These are phyloP conservation scores for Julus scanicus DNA, from an alignment of 2,888 invertebrate genomes.

Conservation along the genomic window DNA sequence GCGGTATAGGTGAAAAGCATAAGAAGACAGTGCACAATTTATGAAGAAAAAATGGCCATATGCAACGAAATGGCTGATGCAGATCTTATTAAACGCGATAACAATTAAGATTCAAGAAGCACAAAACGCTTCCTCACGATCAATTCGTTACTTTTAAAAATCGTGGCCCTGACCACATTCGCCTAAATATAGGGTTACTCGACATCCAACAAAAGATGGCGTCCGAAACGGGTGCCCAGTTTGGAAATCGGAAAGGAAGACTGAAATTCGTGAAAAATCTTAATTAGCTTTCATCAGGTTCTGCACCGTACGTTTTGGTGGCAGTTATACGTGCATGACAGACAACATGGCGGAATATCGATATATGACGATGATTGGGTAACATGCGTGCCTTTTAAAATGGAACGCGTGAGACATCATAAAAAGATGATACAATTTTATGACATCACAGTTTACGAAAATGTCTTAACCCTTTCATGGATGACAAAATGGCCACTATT, in stretches of 20 bases:
- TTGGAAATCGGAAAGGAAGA: not conserved
- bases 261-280: not conserved
- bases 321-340: too few species aligned
- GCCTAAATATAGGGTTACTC: slow-evolving; percentile 31
- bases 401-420: not conserved
- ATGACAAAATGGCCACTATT: too few species aligned
- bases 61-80: not conserved
- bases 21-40: not conserved
- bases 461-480: too few species aligned
- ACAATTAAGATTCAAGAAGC: slow-evolving; percentile 32
- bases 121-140: slow-evolving; percentile 44
- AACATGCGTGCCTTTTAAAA: too few species aligned
- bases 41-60: not conserved
- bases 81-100: slow-evolving; percentile 15
- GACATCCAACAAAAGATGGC: slow-evolving; percentile 22
- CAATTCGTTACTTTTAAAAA: slow-evolving; percentile 31
- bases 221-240: not conserved
- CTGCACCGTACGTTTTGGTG: too few species aligned
- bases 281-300: not conserved
- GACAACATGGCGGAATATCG: too few species aligned
- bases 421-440: not conserved
- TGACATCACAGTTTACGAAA: too few species aligned
- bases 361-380: too few species aligned
- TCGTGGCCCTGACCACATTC: slow-evolving; percentile 45
- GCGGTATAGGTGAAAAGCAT: not conserved